Evolutionary conservation across 1,140 invertebrate genomes (phyloP), one percentile per base, ranked within the genome.

Genomic region (Drosophila lacertosa): DNA sequence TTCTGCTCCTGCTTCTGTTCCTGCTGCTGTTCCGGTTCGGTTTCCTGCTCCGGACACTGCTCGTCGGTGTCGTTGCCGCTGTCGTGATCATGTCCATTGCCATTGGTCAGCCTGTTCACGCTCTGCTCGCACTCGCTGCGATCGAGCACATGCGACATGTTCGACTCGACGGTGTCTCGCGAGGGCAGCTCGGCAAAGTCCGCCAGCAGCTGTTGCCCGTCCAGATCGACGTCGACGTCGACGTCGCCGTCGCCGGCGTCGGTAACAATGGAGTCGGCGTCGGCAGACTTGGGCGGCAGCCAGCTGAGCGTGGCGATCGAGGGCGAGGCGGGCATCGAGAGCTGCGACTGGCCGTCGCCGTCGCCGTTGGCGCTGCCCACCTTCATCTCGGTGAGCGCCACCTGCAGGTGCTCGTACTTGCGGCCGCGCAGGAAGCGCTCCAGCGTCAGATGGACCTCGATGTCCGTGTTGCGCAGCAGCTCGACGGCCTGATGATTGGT

Each of bases 401-500:
- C 93, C 92, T 97, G 96, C 18, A 98, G 92, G 90, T 97, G 96
- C 90, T 98, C 96, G 93, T 94, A 98, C 89, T 98, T 98, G 53
- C 96, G 95, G 50, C 97, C 97, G 65, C 96, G 93, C 47, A 97
- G 92, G 89, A 98, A 98, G 48, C 97, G 93, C 76, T 97, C 96
- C 78, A 98, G 92, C 51, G 96, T 95, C 66, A 98, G 92, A 57
- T 93, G 93, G 15, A 97, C 96, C 54, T 93, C 93, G 84, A 95
- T 95, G 24, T 96, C 96, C n/a, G 97, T 98, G 75, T 96, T 96
- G 37, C 96, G 93, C 45, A 95, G 89, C 66, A 97, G 94, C 90
- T 98, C 96, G 13, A 98, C 97, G 13, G 97, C 97, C 91, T 98
- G 94, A 79, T 97, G 96, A 92, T 98, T 98, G 22, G 95, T 97